Conservation (phyloP, 2,797 vertebrate species). For the Benthosema pterotum region DNA sequence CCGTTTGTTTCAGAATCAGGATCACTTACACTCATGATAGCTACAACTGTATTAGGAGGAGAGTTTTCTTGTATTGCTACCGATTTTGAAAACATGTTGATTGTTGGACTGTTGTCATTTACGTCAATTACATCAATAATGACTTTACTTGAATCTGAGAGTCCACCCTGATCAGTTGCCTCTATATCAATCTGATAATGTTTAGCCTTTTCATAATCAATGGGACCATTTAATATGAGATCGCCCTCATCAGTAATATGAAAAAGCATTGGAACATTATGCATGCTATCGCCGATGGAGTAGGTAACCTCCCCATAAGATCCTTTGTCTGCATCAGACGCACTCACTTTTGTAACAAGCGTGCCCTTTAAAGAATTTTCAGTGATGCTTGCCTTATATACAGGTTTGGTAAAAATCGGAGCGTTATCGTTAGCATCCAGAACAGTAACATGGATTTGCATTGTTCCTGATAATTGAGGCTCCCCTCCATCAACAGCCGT, state of each 20-base stretch:
- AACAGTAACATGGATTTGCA: conserved; percentile 66
- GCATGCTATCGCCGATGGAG: conserved; percentile 49
- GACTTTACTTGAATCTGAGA: conserved; percentile 77
- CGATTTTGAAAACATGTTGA: conserved; percentile 77
- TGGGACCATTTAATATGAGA: conserved; percentile 37
- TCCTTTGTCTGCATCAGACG: conserved; percentile 69
- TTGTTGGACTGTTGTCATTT: conserved; percentile 86
- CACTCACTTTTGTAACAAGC: conserved; percentile 59
- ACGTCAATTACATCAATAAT: conserved; percentile 82
- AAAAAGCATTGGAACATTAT: conserved; percentile 44
- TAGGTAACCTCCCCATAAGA: conserved; percentile 63
- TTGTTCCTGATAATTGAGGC: conserved; percentile 63
- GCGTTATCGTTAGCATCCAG: conserved; percentile 74
- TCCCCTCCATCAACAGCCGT: conserved; percentile 71
- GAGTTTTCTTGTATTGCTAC: conserved; percentile 58
- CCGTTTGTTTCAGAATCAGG: conserved; percentile 44
- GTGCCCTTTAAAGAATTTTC: conserved; percentile 63
- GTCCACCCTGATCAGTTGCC: conserved; percentile 76
- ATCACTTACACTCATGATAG: conserved; percentile 53
- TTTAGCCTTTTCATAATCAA: conserved; percentile 74
- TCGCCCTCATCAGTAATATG: conserved; percentile 37
- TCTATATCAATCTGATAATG: conserved; percentile 75
- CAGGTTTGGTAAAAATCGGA: conserved; percentile 62
- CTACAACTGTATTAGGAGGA: conserved; percentile 26
- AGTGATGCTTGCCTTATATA: conserved; percentile 62